A percentile compares a stretch with the other conserved stretches of the same genome.
Evolutionary conservation across 35 echinoderm and acorn worm species (phyloP).

Genomic region (Heliocidaris erythrogramma): DNA sequence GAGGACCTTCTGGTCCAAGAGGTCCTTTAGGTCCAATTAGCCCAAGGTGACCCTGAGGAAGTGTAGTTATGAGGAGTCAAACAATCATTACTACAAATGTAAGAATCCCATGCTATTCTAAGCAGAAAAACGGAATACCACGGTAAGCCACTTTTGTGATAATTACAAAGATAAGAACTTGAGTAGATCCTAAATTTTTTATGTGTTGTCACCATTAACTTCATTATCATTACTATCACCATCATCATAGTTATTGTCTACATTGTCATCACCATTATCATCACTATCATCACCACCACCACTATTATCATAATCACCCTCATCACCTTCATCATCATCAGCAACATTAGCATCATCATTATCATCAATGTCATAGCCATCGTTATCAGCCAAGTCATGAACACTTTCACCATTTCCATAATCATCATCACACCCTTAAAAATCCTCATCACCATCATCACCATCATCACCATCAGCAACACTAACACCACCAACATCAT

Average conservation of each 20-base stretch:
- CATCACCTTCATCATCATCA: too few species aligned
- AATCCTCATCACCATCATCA: neutral
- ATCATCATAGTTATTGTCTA: neutral
- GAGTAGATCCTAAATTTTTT: neutral
- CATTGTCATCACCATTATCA: neutral
- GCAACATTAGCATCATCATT: too few species aligned
- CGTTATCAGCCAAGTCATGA: neutral
- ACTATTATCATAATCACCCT: neutral
- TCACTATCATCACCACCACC: neutral
- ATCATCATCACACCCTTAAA: too few species aligned
- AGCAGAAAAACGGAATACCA: neutral
- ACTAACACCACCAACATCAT: neutral
- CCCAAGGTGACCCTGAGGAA: constrained; percentile 42
- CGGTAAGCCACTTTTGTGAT: too few species aligned
- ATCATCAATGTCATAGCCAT: neutral
- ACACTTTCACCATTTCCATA: too few species aligned
- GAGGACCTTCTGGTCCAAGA: constrained; percentile 29
- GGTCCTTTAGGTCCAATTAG: constrained; percentile 35
- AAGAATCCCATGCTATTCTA: neutral
- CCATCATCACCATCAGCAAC: neutral
- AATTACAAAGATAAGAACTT: neutral
- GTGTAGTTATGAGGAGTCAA: neutral
- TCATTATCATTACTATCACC: neutral
- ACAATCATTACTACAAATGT: too few species aligned
- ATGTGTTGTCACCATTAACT: neutral